Conservation (phyloP, 1,140 invertebrate genomes). For the Diachasmimorpha longicaudata region DNA sequence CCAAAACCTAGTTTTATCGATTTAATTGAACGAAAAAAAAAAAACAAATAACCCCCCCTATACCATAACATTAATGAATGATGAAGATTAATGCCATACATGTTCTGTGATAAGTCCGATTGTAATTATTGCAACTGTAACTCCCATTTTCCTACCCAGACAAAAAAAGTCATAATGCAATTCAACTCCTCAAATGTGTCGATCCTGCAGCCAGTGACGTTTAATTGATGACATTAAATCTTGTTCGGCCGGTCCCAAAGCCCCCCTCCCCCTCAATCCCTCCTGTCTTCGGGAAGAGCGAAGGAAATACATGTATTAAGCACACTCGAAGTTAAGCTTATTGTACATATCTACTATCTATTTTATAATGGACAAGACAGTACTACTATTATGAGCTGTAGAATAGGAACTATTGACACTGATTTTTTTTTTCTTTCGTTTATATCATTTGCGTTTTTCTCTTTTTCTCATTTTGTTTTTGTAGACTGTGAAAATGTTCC, state of each 20-base stretch:
- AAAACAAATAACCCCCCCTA: conserved; percentile 36
- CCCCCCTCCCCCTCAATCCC: not conserved
- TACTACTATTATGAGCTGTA: conserved; percentile 5
- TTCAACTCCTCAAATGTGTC: conserved; percentile 34
- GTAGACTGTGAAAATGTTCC: not conserved
- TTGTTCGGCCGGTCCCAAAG: conserved; percentile 48
- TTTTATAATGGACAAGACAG: conserved; percentile 16
- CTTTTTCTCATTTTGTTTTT: not conserved
- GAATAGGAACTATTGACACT: conserved; percentile 1
- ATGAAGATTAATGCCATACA: conserved; percentile 66
- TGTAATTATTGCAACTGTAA: conserved; percentile 62
- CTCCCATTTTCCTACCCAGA: conserved; percentile 44
- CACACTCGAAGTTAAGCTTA: not conserved
- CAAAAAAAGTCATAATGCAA: conserved; percentile 2
- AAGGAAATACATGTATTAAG: not conserved
- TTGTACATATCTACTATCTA: conserved; percentile 31
- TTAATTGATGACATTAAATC: conserved; percentile 41
- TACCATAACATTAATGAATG: conserved; percentile 55
- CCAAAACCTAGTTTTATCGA: conserved; percentile 56
- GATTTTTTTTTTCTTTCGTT: not conserved
- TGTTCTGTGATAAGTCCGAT: conserved; percentile 67
- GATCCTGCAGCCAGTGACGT: conserved; percentile 54
- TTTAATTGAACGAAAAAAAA: conserved; percentile 42
- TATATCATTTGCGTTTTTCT: not conserved
- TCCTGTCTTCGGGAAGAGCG: not conserved